Conservation (phyloP, 1,140 invertebrate species). For the Sesamia nonagrioides region DNA sequence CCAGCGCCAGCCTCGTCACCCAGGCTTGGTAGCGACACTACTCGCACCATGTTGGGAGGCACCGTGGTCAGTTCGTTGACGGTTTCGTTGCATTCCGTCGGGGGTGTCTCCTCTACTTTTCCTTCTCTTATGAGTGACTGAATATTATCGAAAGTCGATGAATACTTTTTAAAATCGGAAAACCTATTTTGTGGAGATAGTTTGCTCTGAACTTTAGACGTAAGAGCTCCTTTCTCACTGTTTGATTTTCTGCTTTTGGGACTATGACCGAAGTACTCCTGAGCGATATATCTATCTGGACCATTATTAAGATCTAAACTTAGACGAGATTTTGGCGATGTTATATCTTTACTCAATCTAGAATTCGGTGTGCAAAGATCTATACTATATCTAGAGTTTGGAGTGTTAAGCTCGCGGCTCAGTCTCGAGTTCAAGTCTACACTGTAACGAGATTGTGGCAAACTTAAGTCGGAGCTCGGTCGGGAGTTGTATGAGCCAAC, state of each 20-base stretch:
- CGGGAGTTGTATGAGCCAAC: slow-evolving; percentile 88
- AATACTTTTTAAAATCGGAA: slow-evolving; percentile 90
- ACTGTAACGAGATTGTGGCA: slow-evolving; percentile 88
- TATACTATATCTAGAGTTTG: slow-evolving; percentile 89
- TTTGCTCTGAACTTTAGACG: slow-evolving; percentile 81
- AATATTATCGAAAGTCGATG: slow-evolving; percentile 93
- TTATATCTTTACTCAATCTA: slow-evolving; percentile 88
- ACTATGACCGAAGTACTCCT: slow-evolving; percentile 86
- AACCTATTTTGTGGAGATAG: slow-evolving; percentile 87
- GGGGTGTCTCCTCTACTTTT: slow-evolving; percentile 85
- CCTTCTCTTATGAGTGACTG: slow-evolving; percentile 92
- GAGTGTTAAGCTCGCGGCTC: slow-evolving; percentile 88
- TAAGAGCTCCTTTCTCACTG: slow-evolving; percentile 73
- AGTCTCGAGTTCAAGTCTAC: slow-evolving; percentile 88
- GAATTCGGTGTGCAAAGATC: slow-evolving; percentile 88
- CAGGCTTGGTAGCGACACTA: slow-evolving; percentile 90
- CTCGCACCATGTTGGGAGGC: slow-evolving; percentile 89
- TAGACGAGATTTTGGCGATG: slow-evolving; percentile 88
- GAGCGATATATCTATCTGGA: slow-evolving; percentile 85
- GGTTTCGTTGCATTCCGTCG: slow-evolving; percentile 85
- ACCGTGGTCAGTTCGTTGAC: slow-evolving; percentile 85
- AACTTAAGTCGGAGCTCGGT: slow-evolving; percentile 88
- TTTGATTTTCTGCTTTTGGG: slow-evolving; percentile 85
- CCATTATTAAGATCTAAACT: slow-evolving; percentile 89
- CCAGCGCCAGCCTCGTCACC: slow-evolving; percentile 86